Percentiles rank a stretch among this genome's conserved stretches.
Evolutionary conservation across 2,797 vertebrate species (phyloP).

Genomic region (Anabas testudineus): DNA sequence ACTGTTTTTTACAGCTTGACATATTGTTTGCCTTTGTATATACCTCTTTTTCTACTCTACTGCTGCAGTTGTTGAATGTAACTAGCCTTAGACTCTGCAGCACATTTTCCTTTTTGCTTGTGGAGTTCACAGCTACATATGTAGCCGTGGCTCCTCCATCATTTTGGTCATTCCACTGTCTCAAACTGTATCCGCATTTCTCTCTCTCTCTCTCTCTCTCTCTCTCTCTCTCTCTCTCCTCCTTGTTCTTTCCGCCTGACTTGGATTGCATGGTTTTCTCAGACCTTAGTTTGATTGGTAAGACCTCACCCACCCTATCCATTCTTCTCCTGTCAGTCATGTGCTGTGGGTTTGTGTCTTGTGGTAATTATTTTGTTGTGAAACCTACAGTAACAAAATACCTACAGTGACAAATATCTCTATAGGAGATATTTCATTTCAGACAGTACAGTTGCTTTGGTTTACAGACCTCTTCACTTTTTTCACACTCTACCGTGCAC

Average conservation of each 20-base stretch:
- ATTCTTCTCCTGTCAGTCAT: constrained; percentile 68
- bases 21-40: constrained; percentile 36
- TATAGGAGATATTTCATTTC: constrained; percentile 48
- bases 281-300: constrained; percentile 89
- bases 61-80: constrained; percentile 21
- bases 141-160: constrained; percentile 68
- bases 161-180: constrained; percentile 76
- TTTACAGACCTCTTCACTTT: too few species aligned
- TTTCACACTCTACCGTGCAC: too few species aligned
- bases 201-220: constrained; percentile 66
- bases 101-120: constrained; percentile 58
- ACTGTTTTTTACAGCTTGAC: constrained; percentile 64
- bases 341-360: constrained; percentile 59
- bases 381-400: constrained; percentile 12
- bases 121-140: constrained; percentile 60
- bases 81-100: constrained; percentile 37
- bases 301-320: constrained; percentile 78
- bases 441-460: too few species aligned
- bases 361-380: constrained; percentile 49
- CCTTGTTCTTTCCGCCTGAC: constrained; percentile 76
- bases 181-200: constrained; percentile 77
- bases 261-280: constrained; percentile 88
- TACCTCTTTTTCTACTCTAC: constrained; percentile 35
- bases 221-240: constrained; percentile 65
- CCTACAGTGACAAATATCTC: constrained; percentile 40